Evolutionary conservation across 2,888 invertebrate genomes (phyloP), one percentile per base, ranked within the genome.

Genomic region (Cheiracanthium punctorium): DNA sequence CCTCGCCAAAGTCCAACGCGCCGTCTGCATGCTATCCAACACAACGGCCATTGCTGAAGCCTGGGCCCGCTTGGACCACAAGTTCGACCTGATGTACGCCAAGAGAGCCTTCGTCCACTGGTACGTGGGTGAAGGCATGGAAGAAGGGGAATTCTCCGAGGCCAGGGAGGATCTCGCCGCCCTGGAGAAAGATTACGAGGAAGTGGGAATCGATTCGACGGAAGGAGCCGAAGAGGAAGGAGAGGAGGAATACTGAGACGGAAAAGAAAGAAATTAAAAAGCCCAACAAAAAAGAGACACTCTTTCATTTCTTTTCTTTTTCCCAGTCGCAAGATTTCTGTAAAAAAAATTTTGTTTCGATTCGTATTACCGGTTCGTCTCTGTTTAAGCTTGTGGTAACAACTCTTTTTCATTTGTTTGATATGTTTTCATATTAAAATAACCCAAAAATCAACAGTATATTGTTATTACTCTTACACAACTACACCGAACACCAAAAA

Each of bases 41-140:
- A 97, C 97, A 4, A 98, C 97, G 17, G 96, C 97, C 89, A 96
- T 97, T 90, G 95, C 95, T 17, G 95, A 96, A 90, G 97, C 97
- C 72, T 97, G 97, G 95, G 95, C 94, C 82, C 93, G 95, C 75
- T 92, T 97, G 28, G 93, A 94, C 90, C 94, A 93, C 90, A 97
- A 97, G 91, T 97, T 95, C 91, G 95, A 95, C 87, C 91, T 95
- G 73, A 95, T 97, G 94, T 96, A 95, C 90, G 93, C 94, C 81
- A 96, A 96, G 91, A 93, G 96, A 80, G 96, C 97, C 4, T 97
- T 97, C 91, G 94, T 97, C 14, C 97, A 97, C 92, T 97, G 95
- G 96, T 96, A 93, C 90, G 92, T 92, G 10, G 92, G 92, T 20
- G 92, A 90, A 81, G 90, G 90, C 58, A 90, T 90, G 88, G 90